Conservation (phyloP, 2,113 vertebrate genomes). For the Lepus americanus region DNA sequence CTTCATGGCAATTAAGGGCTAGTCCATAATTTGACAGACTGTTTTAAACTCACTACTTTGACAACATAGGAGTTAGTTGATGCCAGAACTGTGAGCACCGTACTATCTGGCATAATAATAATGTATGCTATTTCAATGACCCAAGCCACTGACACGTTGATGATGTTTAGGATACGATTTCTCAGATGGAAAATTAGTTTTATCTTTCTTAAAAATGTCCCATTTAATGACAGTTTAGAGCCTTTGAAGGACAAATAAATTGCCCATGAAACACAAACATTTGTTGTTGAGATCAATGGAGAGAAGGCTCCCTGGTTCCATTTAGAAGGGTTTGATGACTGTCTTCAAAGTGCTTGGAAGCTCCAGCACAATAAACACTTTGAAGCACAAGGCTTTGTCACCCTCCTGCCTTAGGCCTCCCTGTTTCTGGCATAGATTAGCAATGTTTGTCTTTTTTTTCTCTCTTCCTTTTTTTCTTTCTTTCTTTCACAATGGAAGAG, state of each 20-base stretch:
- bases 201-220: slow-evolving; percentile 62
- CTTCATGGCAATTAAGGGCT: not conserved
- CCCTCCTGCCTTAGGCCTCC: slow-evolving; percentile 79
- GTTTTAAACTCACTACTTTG: not conserved
- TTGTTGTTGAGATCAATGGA: slow-evolving; percentile 75
- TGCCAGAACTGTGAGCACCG: not conserved
- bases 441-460: slow-evolving; percentile 41
- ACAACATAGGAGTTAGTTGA: not conserved
- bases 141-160: not conserved
- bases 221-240: slow-evolving; percentile 43
- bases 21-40: not conserved
- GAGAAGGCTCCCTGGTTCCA: slow-evolving; percentile 62
- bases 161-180: not conserved
- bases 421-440: slow-evolving; percentile 81
- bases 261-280: slow-evolving; percentile 75
- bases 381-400: slow-evolving; percentile 77
- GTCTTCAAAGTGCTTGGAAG: slow-evolving; percentile 73
- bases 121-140: not conserved
- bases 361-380: slow-evolving; percentile 78
- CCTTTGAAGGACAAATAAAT: slow-evolving; percentile 71
- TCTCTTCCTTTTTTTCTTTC: slow-evolving; percentile 19
- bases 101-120: not conserved
- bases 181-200: slow-evolving; percentile 68
- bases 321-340: slow-evolving; percentile 78
- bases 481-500: slow-evolving; percentile 75